Conservation (phyloP, 2,888 invertebrate species). For the Mythimna albipuncta region DNA sequence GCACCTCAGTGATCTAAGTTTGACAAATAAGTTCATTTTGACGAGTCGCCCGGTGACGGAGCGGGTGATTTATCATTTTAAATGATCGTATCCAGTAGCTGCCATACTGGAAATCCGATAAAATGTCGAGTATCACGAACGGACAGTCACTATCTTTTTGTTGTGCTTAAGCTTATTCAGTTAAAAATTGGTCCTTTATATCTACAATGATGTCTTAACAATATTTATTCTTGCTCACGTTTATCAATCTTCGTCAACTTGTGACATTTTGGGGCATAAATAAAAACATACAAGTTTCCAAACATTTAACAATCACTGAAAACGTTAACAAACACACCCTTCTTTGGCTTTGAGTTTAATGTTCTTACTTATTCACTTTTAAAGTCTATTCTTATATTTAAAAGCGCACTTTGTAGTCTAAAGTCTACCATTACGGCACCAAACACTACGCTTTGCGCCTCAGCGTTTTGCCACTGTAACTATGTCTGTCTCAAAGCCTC, state of each 20-base stretch:
- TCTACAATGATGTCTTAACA: slow-evolving; percentile 56
- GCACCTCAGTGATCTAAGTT: slow-evolving; percentile 84
- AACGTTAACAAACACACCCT: slow-evolving; percentile 21
- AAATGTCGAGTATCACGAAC: slow-evolving; percentile 64
- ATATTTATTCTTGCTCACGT: slow-evolving; percentile 29
- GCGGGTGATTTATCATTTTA: slow-evolving; percentile 82
- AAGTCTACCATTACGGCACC: slow-evolving; percentile 22
- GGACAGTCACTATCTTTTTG: slow-evolving; percentile 55
- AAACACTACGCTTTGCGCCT: slow-evolving; percentile 25
- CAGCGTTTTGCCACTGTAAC: slow-evolving; percentile 41
- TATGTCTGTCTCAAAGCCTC: slow-evolving; percentile 32
- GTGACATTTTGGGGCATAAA: slow-evolving; percentile 35
- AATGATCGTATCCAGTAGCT: slow-evolving; percentile 80
- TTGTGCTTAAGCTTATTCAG: slow-evolving; percentile 46
- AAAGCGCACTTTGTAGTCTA: slow-evolving; percentile 26
- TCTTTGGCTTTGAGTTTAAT: slow-evolving; percentile 1
- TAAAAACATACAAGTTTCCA: slow-evolving; percentile 27
- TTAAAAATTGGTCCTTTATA: slow-evolving; percentile 59
- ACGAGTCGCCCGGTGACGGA: slow-evolving; percentile 84
- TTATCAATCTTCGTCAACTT: slow-evolving; percentile 60
- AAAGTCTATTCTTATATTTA: slow-evolving; percentile 12
- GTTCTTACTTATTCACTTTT: slow-evolving; percentile 16
- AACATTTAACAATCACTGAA: slow-evolving; percentile 22
- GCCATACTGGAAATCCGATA: slow-evolving; percentile 73
- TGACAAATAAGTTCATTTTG: slow-evolving; percentile 90